Conservation (phyloP, 2,113 vertebrate species). For the Dicaeum eximium region DNA sequence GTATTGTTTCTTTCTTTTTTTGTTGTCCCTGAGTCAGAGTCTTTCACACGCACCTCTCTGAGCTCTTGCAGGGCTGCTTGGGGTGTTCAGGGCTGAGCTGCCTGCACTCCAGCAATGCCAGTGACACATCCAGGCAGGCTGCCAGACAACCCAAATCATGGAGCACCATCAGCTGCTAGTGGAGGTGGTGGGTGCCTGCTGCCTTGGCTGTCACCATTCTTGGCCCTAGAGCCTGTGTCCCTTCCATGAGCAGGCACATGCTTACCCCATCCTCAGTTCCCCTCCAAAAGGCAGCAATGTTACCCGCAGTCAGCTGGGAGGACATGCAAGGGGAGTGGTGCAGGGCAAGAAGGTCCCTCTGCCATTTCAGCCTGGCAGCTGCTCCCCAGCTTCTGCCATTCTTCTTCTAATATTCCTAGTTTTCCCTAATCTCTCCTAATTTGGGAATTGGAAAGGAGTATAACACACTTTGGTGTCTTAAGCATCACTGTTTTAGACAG, state of each 20-base stretch:
- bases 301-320: neutral
- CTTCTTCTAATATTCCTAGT: neutral
- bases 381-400: neutral
- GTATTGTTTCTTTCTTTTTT: neutral
- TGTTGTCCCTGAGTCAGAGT: neutral
- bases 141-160: neutral
- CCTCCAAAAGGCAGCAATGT: neutral
- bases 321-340: accelerated
- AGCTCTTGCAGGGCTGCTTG: neutral
- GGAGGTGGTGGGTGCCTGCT: neutral
- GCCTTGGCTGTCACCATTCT: neutral
- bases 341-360: neutral
- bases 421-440: neutral
- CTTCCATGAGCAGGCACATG: accelerated
- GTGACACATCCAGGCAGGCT: neutral
- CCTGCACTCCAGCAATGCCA: neutral
- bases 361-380: neutral
- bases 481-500: neutral
- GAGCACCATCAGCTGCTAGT: neutral
- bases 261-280: neutral
- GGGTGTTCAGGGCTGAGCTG: neutral
- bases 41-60: neutral
- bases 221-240: neutral
- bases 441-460: neutral
- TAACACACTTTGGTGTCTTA: neutral